Conservation (phyloP, 2,113 vertebrate genomes). For the Cinclus mexicanus region DNA sequence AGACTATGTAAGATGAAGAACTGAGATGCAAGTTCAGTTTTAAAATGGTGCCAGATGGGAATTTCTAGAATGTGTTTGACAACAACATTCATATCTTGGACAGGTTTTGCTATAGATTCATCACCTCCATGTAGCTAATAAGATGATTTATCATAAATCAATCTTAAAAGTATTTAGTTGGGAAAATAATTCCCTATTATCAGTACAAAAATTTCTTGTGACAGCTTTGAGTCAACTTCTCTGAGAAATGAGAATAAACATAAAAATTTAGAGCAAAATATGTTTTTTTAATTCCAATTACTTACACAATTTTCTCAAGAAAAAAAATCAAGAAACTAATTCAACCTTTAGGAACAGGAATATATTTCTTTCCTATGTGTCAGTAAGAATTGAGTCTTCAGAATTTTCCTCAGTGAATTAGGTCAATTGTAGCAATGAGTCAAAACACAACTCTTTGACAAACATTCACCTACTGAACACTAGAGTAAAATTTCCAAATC, state of each 20-base stretch:
- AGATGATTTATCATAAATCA: background rate
- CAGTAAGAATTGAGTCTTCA: background rate
- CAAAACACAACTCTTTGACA: background rate
- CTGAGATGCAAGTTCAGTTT: background rate
- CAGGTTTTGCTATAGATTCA: background rate
- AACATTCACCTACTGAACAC: rapidly evolving
- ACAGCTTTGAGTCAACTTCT: background rate
- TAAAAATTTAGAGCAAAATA: background rate
- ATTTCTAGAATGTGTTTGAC: background rate
- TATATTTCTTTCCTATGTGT: background rate
- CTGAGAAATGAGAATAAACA: background rate
- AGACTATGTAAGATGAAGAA: background rate
- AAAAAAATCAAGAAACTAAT: background rate
- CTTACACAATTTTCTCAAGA: background rate
- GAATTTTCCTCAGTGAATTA: background rate
- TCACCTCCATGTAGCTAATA: background rate
- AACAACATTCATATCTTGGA: background rate
- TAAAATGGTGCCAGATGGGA: background rate
- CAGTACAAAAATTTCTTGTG: background rate
- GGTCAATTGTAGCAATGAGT: background rate
- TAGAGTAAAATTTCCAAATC: background rate
- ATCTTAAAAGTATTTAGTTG: background rate
- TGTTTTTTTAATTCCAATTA: background rate
- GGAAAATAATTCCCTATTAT: background rate
- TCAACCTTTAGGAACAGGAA: background rate